Evolutionary conservation across 1,140 invertebrate genomes (phyloP), one percentile per base, ranked within the genome.

Genomic region (Solen grandis): DNA sequence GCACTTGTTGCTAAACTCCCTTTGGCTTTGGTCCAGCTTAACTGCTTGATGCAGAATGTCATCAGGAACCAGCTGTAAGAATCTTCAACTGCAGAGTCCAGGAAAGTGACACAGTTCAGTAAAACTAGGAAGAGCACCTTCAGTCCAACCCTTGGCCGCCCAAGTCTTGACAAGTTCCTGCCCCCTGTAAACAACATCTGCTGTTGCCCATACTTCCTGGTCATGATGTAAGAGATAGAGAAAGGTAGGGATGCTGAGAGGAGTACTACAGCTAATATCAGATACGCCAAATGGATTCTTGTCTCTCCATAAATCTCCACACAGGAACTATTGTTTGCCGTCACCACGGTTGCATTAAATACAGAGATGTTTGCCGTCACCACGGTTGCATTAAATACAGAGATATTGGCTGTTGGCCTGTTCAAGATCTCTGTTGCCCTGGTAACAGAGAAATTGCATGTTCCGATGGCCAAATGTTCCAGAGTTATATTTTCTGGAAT

Each of bases 81-180:
- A 60, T 87, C 86, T 55, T 87, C 86, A 4, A 86, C 82, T 60
- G 78, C 81, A 33, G 78, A 85, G 38, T 88, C 86, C 13, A 70
- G 8, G 29, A 84, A 59, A 59, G 73, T 65, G 1, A 70, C 52
- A 14, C 10, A 8, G n/a, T 36, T 63, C 5, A 80, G 50, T 14
- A 80, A 46, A 13, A 80, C 41, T 3, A 59, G 50, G 5, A 80
- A 54, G 22, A 63, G 14, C 10, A 62, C 22, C 57, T 54, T 70
- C 36, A 59, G 33, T 22, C 78, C 54, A 46, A 54, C 68, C 8
- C 29, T 57, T 1, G 57, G 54, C 19, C 69, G 63, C 38, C 25
- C 38, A 22, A 27, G 33, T 25, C 65, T 50, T 22, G 36, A 63
- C 73, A 68, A 62, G 4, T 68, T 35, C 25, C 46, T 59, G n/a